phyloP scores from a whole-genome alignment of 1,140 invertebrate genomes.

The Drosophila varians region DNA sequence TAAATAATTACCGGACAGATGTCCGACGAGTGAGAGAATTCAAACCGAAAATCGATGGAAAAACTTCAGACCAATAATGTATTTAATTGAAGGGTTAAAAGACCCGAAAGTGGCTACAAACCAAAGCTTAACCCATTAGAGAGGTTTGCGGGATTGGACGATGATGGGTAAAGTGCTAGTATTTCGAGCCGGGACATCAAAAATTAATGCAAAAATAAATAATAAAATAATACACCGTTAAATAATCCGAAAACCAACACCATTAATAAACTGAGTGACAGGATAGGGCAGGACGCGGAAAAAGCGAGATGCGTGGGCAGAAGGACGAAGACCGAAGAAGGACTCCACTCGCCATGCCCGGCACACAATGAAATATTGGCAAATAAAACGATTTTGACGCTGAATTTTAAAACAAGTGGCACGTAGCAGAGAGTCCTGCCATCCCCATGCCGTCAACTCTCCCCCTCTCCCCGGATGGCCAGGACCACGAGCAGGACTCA shows the following conservation, averaged over 20 bases:
- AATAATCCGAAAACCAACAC: constrained; percentile 83
- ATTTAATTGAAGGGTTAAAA: constrained; percentile 48
- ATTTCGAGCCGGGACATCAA: constrained; percentile 57
- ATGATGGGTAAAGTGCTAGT: constrained; percentile 20
- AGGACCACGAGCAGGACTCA: constrained; percentile 38
- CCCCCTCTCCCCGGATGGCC: constrained; percentile 25
- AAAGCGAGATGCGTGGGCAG: not conserved
- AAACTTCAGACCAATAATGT: constrained; percentile 32
- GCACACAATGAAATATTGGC: constrained; percentile 77
- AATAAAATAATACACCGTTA: constrained; percentile 83
- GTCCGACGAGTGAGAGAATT: constrained; percentile 48
- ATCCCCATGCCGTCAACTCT: not conserved
- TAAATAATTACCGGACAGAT: constrained; percentile 43
- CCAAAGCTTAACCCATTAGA: constrained; percentile 40
- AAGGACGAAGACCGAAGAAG: not conserved
- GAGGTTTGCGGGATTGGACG: constrained; percentile 33
- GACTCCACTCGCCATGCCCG: not conserved
- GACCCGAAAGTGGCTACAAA: not conserved
- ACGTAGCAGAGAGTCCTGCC: constrained; percentile 53
- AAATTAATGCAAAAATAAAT: constrained; percentile 83
- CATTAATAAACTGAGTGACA: constrained; percentile 76
- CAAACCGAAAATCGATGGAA: constrained; percentile 53
- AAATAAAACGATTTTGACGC: constrained; percentile 83
- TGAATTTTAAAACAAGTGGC: constrained; percentile 83
- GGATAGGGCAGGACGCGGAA: constrained; percentile 20